Base-by-base conservation (phyloP, 2,888 invertebrate species). In the Willowsia nigromaculata region DNA sequence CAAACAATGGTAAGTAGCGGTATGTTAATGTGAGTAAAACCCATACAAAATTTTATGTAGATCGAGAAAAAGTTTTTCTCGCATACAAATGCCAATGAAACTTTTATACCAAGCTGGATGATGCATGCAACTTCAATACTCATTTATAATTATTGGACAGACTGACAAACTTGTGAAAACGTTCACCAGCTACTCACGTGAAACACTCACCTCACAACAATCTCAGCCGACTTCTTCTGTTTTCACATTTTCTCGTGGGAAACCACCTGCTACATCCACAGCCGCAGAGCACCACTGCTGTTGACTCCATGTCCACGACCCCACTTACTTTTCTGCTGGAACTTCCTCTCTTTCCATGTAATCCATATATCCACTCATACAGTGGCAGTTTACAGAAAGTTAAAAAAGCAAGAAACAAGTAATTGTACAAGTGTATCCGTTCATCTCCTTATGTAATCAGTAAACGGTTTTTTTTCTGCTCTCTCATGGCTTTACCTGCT, bases 221-320 rank as follows among this genome's bases (percentile, higher is more conserved):
- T 59, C 59, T 86, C 62, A 80, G 80, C 33, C 53, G 74, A 53
- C 74, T 85, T 74, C 74, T 50, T 37, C 83, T 27, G 47, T 13
- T 37, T 59, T 59, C n/a, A 2, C 9, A 3, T 74, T 68, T 83
- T 85, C 85, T 85, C 85, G 85, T 85, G 85, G 85, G 85, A 85
- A 85, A 53, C 68, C 85, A 85, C 85, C 85, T 85, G 85, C 56
- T 74, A 22, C 59, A 59, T 22, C 59, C 59, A 59, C 22, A 4
- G 6, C 5, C 15, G 15, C 18, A n/a, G 53, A 9, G 3, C 4
- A 9, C 3, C 53, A 53, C 53, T 15, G 18, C 5, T 13, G n/a
- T 9, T 53, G 15, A n/a, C 18, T 18, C 15, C 18, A n/a, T n/a
- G 53, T 53, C n/a, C n/a, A 53, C 59, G 25, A 59, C 18, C 59